phyloP scores from a whole-genome alignment of 2,113 vertebrate species.

The Proteles cristata region DNA sequence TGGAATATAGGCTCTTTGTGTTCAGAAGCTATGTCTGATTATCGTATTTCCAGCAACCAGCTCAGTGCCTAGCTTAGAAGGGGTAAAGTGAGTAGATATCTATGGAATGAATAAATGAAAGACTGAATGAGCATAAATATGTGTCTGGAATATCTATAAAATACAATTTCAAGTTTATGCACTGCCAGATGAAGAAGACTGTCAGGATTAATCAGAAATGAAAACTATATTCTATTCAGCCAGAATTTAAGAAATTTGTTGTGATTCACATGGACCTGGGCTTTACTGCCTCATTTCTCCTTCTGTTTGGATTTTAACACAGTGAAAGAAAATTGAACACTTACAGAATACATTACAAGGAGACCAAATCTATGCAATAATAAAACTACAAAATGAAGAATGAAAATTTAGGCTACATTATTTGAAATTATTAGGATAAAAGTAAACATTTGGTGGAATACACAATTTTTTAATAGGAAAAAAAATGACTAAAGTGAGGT shows the following conservation, averaged over 20 bases:
- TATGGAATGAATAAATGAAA: not conserved
- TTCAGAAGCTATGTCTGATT: not conserved
- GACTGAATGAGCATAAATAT: not conserved
- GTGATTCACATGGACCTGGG: not conserved
- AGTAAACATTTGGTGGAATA: not conserved
- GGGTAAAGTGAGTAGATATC: not conserved
- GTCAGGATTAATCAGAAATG: not conserved
- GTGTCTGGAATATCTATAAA: not conserved
- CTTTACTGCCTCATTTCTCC: not conserved
- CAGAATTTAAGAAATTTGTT: not conserved
- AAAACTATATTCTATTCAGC: not conserved
- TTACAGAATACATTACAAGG: not conserved
- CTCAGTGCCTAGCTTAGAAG: not conserved
- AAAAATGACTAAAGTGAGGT: not conserved
- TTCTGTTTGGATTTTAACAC: not conserved
- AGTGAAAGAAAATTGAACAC: not conserved
- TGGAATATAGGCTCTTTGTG: not conserved
- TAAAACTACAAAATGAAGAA: conserved; percentile 5
- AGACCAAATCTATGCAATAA: not conserved
- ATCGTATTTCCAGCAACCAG: not conserved
- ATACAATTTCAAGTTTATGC: not conserved
- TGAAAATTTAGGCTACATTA: not conserved
- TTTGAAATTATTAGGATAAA: not conserved
- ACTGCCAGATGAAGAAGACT: not conserved
- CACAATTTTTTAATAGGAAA: not conserved